These are phyloP conservation scores for Pyrocoelia pectoralis DNA, from an alignment of 2,888 invertebrate genomes.

Conservation along the genomic window DNA sequence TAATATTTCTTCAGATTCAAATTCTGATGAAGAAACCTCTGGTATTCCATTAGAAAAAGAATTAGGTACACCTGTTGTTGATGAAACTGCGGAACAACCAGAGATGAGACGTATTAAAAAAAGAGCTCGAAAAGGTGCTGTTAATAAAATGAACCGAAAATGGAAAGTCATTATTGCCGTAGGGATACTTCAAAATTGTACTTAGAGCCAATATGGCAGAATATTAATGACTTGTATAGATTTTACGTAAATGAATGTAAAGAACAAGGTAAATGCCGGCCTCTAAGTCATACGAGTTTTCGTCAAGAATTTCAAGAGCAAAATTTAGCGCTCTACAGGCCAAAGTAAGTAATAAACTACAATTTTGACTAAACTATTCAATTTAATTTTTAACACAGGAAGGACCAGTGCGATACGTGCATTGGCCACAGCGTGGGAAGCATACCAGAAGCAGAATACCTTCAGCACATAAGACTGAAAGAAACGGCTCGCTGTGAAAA, in stretches of 20 bases:
- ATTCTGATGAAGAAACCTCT: not conserved
- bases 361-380: not conserved
- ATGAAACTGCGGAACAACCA: not conserved
- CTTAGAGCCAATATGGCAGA: not conserved
- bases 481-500: not conserved
- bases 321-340: slow-evolving; percentile 4
- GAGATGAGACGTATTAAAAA: not conserved
- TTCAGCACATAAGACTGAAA: too few species aligned
- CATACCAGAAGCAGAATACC: too few species aligned
- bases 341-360: slow-evolving; percentile 4
- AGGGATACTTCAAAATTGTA: slow-evolving; percentile 1
- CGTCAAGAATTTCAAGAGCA: not conserved
- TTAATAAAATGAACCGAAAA: not conserved
- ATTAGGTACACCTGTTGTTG: not conserved
- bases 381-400: too few species aligned
- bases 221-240: slow-evolving; percentile 4
- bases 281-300: slow-evolving; percentile 1
- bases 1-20: not conserved
- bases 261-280: slow-evolving; percentile 1
- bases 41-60: not conserved
- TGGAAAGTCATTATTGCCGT: not conserved
- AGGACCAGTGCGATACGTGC: too few species aligned
- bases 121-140: not conserved
- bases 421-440: too few species aligned
- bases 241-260: slow-evolving; percentile 1